Evolutionary conservation across 2,797 vertebrate species (phyloP).

Genomic region (Onychomys arenicola): DNA sequence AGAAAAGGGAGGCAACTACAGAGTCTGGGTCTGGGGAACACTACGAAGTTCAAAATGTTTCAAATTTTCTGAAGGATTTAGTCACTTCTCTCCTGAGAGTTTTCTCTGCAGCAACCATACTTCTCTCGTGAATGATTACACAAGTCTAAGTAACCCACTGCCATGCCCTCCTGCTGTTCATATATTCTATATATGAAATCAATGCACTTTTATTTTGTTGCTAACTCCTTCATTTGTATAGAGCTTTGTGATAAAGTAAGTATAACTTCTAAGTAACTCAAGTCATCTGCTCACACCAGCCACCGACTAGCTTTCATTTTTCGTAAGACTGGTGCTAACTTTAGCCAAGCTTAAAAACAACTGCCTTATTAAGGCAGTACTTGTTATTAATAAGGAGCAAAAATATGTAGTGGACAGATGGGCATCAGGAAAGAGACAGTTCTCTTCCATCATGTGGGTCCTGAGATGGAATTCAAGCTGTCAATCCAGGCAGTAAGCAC

Average conservation of each 20-base stretch:
- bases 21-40: neutral
- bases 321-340: neutral
- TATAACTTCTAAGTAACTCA: neutral
- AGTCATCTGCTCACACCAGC: neutral
- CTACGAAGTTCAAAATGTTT: neutral
- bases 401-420: neutral
- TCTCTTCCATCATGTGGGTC: no score
- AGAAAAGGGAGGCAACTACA: neutral
- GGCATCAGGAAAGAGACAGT: neutral
- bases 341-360: neutral
- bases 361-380: neutral
- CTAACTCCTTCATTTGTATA: neutral
- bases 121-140: neutral
- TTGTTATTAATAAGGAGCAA: neutral
- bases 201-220: neutral
- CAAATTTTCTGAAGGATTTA: slow-evolving; percentile 3
- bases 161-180: neutral
- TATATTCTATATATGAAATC: neutral
- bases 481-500: neutral
- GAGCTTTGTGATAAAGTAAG: neutral
- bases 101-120: neutral
- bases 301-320: neutral
- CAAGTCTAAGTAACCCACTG: neutral
- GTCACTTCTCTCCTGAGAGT: neutral
- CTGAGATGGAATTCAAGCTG: neutral